These are phyloP conservation scores for Torymus aiolomorphi DNA, from an alignment of 2,888 invertebrate species.

Conservation along the genomic window DNA sequence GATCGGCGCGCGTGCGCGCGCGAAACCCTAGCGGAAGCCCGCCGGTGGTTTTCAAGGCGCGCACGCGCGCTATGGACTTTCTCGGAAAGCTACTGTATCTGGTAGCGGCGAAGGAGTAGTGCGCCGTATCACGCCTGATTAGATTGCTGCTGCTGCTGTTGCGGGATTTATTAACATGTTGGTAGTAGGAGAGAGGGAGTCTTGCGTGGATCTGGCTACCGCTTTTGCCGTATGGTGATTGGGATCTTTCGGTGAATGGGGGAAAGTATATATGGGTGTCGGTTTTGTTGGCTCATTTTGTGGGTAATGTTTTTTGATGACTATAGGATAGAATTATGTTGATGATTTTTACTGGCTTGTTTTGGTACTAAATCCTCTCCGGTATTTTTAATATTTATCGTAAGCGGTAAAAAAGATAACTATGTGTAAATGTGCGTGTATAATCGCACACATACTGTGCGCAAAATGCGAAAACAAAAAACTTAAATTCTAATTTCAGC, in stretches of 20 bases:
- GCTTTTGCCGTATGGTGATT: conserved; percentile 8
- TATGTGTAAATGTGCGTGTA: neutral
- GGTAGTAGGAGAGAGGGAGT: neutral
- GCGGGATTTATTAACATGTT: conserved; percentile 32
- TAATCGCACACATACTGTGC: neutral
- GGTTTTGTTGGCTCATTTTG: too few relatives aligned
- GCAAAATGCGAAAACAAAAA: neutral
- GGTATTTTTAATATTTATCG: neutral
- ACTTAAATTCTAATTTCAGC: neutral
- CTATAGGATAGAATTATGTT: too few relatives aligned
- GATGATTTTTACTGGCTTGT: too few relatives aligned
- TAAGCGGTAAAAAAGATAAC: neutral
- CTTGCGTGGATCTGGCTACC: neutral
- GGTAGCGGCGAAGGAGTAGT: conserved; percentile 16
- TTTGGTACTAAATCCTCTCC: too few relatives aligned
- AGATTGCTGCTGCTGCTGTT: conserved; percentile 34
- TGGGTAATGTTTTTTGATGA: too few relatives aligned
- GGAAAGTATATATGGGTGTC: neutral
- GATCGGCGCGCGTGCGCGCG: neutral
- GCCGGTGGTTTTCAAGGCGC: conserved; percentile 18
- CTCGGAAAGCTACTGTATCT: conserved; percentile 46
- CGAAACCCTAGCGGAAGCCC: conserved; percentile 40
- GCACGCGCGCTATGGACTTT: conserved; percentile 16
- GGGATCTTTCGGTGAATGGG: conserved; percentile 1
- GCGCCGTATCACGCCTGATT: conserved; percentile 37